phyloP scores from a whole-genome alignment of 2,113 vertebrate genomes.

The Ammodytes dubius region DNA sequence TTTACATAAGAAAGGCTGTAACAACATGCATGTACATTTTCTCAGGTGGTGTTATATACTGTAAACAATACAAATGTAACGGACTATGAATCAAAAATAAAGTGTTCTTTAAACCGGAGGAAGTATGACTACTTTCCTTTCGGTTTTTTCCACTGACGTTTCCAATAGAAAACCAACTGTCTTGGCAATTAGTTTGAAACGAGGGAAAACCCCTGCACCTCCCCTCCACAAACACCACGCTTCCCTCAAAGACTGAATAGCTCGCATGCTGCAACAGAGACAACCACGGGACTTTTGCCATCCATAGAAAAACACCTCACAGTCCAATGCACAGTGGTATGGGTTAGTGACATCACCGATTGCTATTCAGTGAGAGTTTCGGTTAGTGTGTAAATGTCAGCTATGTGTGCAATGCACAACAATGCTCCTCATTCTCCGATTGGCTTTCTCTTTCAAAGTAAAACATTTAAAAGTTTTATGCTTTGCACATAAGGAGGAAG shows the following conservation, averaged over 20 bases:
- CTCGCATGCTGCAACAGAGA: not conserved
- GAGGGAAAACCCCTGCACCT: not conserved
- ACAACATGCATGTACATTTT: too few relatives aligned
- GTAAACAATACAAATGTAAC: too few relatives aligned
- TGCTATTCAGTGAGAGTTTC: not conserved
- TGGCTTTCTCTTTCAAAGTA: too few relatives aligned
- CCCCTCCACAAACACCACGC: not conserved
- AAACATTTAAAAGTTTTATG: too few relatives aligned
- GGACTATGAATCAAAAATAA: not conserved
- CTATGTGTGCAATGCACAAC: too few relatives aligned
- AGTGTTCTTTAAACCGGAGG: not conserved
- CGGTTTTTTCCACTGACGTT: not conserved
- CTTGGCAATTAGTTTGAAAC: accelerated
- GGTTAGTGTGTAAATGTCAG: not conserved
- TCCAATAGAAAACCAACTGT: not conserved
- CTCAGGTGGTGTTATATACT: too few relatives aligned
- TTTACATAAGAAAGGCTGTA: too few relatives aligned
- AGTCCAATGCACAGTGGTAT: accelerated
- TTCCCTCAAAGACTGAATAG: not conserved
- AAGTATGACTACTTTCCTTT: not conserved
- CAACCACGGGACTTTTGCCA: not conserved
- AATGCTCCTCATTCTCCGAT: too few relatives aligned
- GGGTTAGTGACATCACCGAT: not conserved
- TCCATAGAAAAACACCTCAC: not conserved
- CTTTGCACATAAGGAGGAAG: too few relatives aligned